phyloP scores from a whole-genome alignment of 2,113 vertebrate genomes.

The Amazona vittata region DNA sequence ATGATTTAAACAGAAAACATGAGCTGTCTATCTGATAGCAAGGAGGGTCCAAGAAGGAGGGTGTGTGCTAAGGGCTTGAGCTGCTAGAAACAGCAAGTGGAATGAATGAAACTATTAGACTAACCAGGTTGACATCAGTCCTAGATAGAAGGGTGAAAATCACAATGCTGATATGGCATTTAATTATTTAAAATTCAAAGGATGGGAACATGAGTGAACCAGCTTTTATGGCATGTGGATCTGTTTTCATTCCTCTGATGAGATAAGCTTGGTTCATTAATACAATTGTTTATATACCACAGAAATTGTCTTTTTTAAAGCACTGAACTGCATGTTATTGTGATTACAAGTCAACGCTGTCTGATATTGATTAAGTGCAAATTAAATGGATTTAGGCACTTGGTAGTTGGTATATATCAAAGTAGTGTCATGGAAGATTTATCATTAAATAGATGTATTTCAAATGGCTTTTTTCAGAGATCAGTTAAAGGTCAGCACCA shows the following conservation, averaged over 20 bases:
- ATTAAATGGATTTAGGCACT: conserved; percentile 12
- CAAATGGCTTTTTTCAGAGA: neutral
- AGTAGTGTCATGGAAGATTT: neutral
- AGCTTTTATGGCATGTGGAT: neutral
- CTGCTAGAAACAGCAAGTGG: neutral
- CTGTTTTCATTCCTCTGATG: neutral
- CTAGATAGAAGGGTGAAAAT: neutral
- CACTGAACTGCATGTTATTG: neutral
- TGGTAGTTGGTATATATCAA: neutral
- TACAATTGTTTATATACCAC: neutral
- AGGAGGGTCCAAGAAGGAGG: neutral
- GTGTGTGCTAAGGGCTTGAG: rapidly evolving
- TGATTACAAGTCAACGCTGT: neutral
- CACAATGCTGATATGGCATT: neutral
- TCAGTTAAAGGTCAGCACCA: neutral
- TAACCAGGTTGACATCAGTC: neutral
- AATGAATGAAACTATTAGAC: neutral
- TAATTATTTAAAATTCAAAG: neutral
- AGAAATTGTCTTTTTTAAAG: neutral
- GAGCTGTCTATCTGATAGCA: neutral
- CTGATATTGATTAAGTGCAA: conserved; percentile 8
- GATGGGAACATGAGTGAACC: neutral
- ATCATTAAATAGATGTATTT: neutral
- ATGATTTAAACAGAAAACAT: neutral
- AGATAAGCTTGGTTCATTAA: neutral